Base-by-base conservation (phyloP, 2,113 vertebrate species). In the Prochilodus magdalenae region DNA sequence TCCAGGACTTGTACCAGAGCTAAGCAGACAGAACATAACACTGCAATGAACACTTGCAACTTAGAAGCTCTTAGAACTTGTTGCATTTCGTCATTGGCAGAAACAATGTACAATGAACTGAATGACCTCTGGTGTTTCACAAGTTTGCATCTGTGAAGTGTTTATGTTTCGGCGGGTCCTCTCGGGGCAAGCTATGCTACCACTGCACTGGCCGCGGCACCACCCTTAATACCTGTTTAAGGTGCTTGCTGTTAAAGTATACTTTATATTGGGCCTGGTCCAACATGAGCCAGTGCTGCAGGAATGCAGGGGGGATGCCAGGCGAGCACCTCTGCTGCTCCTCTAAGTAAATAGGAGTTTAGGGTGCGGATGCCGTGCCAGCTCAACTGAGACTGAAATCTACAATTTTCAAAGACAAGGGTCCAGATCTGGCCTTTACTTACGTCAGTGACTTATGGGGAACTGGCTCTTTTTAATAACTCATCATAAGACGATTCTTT, bases 301-400 rank as follows among this genome's bases (percentile, higher is more conserved):
- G 81, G 86, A 87, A 87, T 87, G 86, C 79, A 73, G 65, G 79
- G 78, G 83, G 63, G 53, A 76, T 84, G 76, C 81, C 85, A 87
- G 81, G 76, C 69, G 30, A 71, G 63, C 77, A 78, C 74, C 74
- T 76, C 75, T 49, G 36, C 77, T 81, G 81, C 78, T 84, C 81
- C 81, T 87, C 86, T 83, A 81, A 78, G 84, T 80, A 87, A 87
- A 85, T 78, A 87, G 77, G 67, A 83, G 83, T 86, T 80, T 76
- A 76, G 83, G 70, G 79, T 66, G 75, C 70, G 79, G 81, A 88
- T 75, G 69, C 77, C 36, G n/a, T 80, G 83, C 77, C 77, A 77
- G 77, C 81, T 86, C 74, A 83, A 62, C 73, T 83, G 73, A 83
- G 69, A 80, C 59, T 57, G 47, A 73, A 67, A 83, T 67, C 67